Base-by-base conservation (phyloP, 2,113 vertebrate genomes). In the Aythya baeri region DNA sequence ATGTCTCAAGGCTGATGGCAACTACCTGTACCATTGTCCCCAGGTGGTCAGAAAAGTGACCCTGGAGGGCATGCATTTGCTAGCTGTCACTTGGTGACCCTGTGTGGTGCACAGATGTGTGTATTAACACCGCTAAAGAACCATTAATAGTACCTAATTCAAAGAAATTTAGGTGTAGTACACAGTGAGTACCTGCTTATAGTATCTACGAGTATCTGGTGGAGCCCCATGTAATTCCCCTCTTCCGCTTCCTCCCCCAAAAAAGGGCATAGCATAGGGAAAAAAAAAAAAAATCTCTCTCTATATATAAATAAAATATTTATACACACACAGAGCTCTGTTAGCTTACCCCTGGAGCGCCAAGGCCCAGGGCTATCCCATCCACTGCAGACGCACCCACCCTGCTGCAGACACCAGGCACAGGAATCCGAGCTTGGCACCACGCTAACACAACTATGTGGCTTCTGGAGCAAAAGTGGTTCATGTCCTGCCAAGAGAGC, bases 381-480 rank as follows among this genome's bases (percentile, higher is more conserved):
- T 57, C 68, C 61, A 57, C 7, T 2, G 73, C 0, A 1, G 43
- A 81, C 11, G 3, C 38, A 74, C 70, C 65, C 80, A 96, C 73
- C 70, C 88, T 1, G 5, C 57, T 91, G 65, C 3, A 11, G 80
- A 90, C 80, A 83, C 10, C 3, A 11, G 79, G 90, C 88, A 92
- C 38, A 92, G 83, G 77, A 94, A 43, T 87, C 52, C 0, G 0
- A 82, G 74, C 58, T 89, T 95, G 94, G 94, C 93, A 96, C 49
- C 32, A 52, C 0, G 1, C 62, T 89, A 82, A 91, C 91, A 67
- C 62, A 95, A 41, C 81, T 89, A 89, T 92, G 94, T 58, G 81
- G 83, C 86, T 93, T 87, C 94, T 95, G 91, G 81, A 94, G 71
- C 38, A 92, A 95, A 91, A 89, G 12, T 31, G 71, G 91, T 66